These are phyloP conservation scores for Diabrotica balteata DNA, from an alignment of 2,888 invertebrate species.

Conservation along the genomic window DNA sequence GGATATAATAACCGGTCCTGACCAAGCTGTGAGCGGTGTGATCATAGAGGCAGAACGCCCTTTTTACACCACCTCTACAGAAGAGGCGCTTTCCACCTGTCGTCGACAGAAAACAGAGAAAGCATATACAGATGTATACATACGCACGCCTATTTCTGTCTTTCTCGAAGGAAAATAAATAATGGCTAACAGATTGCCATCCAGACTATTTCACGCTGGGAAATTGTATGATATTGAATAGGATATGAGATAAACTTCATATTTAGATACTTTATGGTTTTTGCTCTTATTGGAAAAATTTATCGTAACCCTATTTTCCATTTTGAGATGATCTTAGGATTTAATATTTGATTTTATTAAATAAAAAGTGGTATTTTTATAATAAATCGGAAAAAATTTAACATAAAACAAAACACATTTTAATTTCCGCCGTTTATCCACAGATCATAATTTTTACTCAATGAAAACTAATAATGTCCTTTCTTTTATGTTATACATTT, in stretches of 20 bases:
- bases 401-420: no score
- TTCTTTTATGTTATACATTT: no score
- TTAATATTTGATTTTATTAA: no score
- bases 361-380: no score
- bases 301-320: no score
- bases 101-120: conserved; percentile 38
- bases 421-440: no score
- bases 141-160: conserved; percentile 8
- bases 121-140: conserved; percentile 18
- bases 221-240: conserved; percentile 52
- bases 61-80: conserved; percentile 27
- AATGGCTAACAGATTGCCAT: conserved; percentile 46
- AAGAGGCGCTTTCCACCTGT: conserved; percentile 34
- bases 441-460: no score
- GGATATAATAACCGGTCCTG: conserved; percentile 11
- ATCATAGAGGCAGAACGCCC: conserved; percentile 26
- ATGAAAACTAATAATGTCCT: no score
- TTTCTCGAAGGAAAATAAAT: conserved; percentile 37
- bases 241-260: conserved; percentile 50
- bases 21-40: conserved; percentile 8
- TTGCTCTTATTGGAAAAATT: conserved; percentile 16
- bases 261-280: conserved; percentile 42
- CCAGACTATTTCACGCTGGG: conserved; percentile 51
- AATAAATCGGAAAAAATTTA: no score
- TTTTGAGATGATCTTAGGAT: no score